Percentiles rank a stretch among this genome's conserved stretches.
Conservation (phyloP, 2,888 invertebrate species). For the Notocelia uddmanniana region DNA sequence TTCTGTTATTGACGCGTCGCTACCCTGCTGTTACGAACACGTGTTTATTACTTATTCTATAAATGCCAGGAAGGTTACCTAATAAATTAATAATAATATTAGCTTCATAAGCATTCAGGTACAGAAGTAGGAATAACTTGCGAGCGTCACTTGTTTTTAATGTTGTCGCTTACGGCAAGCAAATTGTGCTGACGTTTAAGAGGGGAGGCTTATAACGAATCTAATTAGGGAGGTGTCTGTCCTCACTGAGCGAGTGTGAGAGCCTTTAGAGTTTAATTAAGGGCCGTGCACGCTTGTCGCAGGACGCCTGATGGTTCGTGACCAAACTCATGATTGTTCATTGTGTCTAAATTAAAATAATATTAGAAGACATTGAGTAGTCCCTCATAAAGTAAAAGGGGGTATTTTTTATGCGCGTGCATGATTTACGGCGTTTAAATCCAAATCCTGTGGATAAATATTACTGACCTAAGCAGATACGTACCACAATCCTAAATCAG, state of each 20-base stretch:
- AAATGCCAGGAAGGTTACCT: no score
- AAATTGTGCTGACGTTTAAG: constrained; percentile 37
- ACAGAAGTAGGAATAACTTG: constrained; percentile 31
- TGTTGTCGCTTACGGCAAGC: constrained; percentile 28
- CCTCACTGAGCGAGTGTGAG: constrained; percentile 35
- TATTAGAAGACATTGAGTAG: not conserved
- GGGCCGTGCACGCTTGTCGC: constrained; percentile 1
- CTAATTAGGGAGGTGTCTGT: constrained; percentile 32
- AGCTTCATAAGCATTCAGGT: no score
- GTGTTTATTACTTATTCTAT: no score
- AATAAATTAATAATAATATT: no score
- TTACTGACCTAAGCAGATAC: no score
- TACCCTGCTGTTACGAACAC: no score
- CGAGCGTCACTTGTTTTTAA: constrained; percentile 43
- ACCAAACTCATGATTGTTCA: not conserved
- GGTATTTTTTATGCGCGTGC: no score
- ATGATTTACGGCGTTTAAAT: no score
- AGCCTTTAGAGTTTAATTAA: constrained; percentile 32
- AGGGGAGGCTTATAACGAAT: constrained; percentile 32
- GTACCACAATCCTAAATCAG: no score
- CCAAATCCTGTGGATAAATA: no score
- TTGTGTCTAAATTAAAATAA: constrained; percentile 3
- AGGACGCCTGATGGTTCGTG: not conserved
- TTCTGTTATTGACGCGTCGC: not conserved
- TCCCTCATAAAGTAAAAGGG: no score